Conservation (phyloP, 1,140 invertebrate genomes). For the Drosophila nigrodunni region DNA sequence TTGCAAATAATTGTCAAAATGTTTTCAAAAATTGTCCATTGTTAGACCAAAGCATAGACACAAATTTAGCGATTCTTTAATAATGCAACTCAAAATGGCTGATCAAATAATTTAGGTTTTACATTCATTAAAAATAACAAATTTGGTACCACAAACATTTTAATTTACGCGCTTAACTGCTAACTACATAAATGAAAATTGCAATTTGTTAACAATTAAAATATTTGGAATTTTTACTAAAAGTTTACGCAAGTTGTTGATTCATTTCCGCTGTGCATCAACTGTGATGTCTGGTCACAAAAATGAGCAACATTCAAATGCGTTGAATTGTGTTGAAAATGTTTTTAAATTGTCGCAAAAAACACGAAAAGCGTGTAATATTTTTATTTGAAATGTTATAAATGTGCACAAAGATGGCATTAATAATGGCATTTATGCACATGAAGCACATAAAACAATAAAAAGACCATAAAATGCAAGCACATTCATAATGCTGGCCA, state of each 20-base stretch:
- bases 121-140: background rate
- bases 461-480: slow-evolving; percentile 74
- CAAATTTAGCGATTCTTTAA: no score
- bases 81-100: no score
- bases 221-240: no score
- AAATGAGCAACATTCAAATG: slow-evolving; percentile 53
- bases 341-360: slow-evolving; percentile 47
- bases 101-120: no score
- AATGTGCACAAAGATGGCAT: slow-evolving; percentile 67
- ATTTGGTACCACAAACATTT: background rate
- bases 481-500: slow-evolving; percentile 44
- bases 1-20: slow-evolving; percentile 14
- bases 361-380: slow-evolving; percentile 32
- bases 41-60: background rate
- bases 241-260: background rate
- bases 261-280: background rate
- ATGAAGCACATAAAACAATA: slow-evolving; percentile 58
- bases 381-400: slow-evolving; percentile 49
- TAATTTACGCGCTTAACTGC: no score
- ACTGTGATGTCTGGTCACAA: background rate
- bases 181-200: no score
- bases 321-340: slow-evolving; percentile 51
- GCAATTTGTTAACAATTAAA: no score
- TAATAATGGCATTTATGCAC: slow-evolving; percentile 65
- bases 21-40: background rate